phyloP scores from a whole-genome alignment of 2,888 invertebrate genomes.

The Calephelis perditalis region DNA sequence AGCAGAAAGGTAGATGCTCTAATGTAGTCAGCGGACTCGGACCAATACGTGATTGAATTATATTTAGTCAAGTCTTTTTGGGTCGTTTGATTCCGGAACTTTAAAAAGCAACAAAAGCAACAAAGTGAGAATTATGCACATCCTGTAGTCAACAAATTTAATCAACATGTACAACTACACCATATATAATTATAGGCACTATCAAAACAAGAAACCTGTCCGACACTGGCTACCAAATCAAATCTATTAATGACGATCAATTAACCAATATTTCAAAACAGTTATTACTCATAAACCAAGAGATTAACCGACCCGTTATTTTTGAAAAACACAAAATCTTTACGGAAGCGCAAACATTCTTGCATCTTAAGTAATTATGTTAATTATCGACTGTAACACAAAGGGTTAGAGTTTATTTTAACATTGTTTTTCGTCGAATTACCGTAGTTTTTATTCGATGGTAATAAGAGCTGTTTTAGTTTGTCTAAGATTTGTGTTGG shows the following conservation, averaged over 20 bases:
- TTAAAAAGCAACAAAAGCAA: no score
- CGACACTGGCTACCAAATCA: slow-evolving; percentile 1
- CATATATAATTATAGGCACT: no score
- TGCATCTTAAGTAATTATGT: slow-evolving; percentile 2
- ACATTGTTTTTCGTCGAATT: neutral
- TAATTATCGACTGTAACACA: slow-evolving; percentile 10
- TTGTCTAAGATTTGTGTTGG: slow-evolving; percentile 23
- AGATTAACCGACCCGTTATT: slow-evolving; percentile 7
- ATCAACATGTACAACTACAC: no score
- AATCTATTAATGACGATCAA: slow-evolving; percentile 6
- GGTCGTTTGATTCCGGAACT: no score
- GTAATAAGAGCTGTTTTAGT: neutral
- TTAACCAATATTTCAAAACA: slow-evolving; percentile 7
- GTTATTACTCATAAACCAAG: slow-evolving; percentile 7
- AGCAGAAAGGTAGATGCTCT: no score
- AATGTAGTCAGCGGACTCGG: no score
- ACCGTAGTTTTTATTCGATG: neutral
- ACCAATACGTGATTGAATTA: no score
- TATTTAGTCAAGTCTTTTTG: no score
- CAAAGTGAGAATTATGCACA: no score
- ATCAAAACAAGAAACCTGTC: neutral
- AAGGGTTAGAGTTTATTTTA: slow-evolving; percentile 10
- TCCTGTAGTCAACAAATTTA: no score
- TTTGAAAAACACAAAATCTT: slow-evolving; percentile 7
- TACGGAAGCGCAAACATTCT: slow-evolving; percentile 8